phyloP scores from a whole-genome alignment of 1,140 invertebrate species.

The Parapsyche elsis region DNA sequence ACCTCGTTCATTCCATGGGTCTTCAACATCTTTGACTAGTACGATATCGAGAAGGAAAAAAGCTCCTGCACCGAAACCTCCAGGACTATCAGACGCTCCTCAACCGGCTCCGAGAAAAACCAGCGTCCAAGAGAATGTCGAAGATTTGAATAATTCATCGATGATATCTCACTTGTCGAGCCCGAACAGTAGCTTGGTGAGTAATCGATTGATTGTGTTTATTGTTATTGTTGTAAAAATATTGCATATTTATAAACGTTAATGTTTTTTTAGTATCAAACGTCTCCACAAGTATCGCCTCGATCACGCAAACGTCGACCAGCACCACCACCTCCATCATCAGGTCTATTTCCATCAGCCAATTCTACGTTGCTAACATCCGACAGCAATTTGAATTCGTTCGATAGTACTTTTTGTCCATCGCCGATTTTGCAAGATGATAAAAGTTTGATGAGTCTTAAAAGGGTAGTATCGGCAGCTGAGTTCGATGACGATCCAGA shows the following conservation, averaged over 20 bases:
- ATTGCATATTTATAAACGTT: not conserved
- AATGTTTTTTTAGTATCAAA: slow-evolving; percentile 32
- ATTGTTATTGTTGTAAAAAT: not conserved
- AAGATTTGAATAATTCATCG: slow-evolving; percentile 15
- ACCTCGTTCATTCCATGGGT: slow-evolving; percentile 45
- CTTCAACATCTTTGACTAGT: slow-evolving; percentile 45
- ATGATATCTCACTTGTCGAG: slow-evolving; percentile 58
- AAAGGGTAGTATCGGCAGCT: slow-evolving; percentile 43
- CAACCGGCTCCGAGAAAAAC: slow-evolving; percentile 23
- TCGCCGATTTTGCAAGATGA: slow-evolving; percentile 5
- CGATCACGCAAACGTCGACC: slow-evolving; percentile 47
- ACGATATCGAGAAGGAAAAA: slow-evolving; percentile 50
- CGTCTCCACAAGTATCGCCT: slow-evolving; percentile 47
- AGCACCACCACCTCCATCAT: slow-evolving; percentile 42
- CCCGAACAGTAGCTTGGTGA: slow-evolving; percentile 61
- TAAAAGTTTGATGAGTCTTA: slow-evolving; percentile 18
- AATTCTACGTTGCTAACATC: slow-evolving; percentile 46
- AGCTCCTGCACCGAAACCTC: slow-evolving; percentile 47
- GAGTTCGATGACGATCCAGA: slow-evolving; percentile 49
- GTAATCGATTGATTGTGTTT: slow-evolving; percentile 45
- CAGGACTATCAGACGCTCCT: slow-evolving; percentile 9
- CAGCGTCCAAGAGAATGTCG: slow-evolving; percentile 12
- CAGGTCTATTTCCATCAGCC: not conserved
- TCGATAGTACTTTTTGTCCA: not conserved
- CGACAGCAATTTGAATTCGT: slow-evolving; percentile 19